Evolutionary conservation across 1,140 invertebrate genomes (phyloP).

Genomic region (Aphelinus certus): DNA sequence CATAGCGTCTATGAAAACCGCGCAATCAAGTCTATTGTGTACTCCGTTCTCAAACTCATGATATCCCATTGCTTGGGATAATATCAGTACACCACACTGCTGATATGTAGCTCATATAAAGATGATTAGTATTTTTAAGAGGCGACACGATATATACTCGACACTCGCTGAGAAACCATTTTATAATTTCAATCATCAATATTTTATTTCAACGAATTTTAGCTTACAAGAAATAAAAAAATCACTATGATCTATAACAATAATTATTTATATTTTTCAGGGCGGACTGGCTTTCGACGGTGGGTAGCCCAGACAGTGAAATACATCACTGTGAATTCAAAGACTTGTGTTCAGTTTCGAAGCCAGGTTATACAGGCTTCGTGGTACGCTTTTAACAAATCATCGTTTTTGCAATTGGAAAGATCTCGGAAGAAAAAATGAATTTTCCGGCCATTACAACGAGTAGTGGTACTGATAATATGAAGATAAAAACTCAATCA

Average conservation of each 20-base stretch:
- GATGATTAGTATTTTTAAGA: too few species aligned
- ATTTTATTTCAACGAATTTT: too few species aligned
- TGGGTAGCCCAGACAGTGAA: conserved; percentile 84
- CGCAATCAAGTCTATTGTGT: too few species aligned
- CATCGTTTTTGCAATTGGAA: neutral
- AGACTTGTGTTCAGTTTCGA: conserved; percentile 82
- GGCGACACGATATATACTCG: too few species aligned
- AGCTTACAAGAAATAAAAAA: too few species aligned
- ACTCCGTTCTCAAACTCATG: too few species aligned
- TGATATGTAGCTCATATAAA: too few species aligned
- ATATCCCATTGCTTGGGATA: too few species aligned
- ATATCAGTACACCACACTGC: too few species aligned
- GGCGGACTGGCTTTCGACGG: conserved; percentile 83
- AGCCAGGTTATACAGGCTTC: conserved; percentile 82
- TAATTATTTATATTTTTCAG: conserved; percentile 66
- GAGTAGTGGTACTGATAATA: neutral
- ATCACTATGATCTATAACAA: neutral
- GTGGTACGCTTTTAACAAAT: conserved; percentile 80
- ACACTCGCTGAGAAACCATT: too few species aligned
- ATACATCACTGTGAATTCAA: conserved; percentile 84
- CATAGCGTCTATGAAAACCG: too few species aligned
- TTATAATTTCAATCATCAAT: too few species aligned
- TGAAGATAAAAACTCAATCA: neutral
- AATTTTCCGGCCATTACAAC: neutral
- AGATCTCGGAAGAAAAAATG: neutral